These are phyloP conservation scores for Gobio gobio DNA, from an alignment of 2,113 vertebrate genomes.

Conservation along the genomic window DNA sequence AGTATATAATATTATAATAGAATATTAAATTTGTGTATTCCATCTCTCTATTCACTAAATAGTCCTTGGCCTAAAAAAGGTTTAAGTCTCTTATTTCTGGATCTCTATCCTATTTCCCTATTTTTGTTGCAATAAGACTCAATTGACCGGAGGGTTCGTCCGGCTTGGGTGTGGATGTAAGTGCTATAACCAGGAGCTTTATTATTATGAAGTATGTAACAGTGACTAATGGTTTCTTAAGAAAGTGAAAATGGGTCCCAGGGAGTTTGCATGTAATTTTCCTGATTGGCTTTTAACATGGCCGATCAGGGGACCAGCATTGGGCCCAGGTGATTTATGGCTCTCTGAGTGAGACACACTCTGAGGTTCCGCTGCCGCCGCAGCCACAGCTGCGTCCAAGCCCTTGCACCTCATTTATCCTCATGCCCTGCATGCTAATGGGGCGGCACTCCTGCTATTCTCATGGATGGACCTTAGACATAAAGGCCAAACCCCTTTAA, in stretches of 20 bases:
- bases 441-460: conserved; percentile 77
- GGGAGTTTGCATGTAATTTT: conserved; percentile 95
- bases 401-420: conserved; percentile 93
- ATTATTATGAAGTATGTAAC: conserved; percentile 77
- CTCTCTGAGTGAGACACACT: conserved; percentile 60
- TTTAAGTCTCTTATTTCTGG: not conserved
- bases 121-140: conserved; percentile 24
- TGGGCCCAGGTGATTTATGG: conserved; percentile 90
- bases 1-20: too few species aligned
- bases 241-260: conserved; percentile 85
- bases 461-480: conserved; percentile 69
- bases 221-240: conserved; percentile 84
- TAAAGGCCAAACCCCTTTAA: conserved; percentile 70
- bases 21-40: too few species aligned
- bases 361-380: conserved; percentile 80
- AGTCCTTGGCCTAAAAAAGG: too few species aligned
- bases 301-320: conserved; percentile 70
- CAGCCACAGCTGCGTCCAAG: conserved; percentile 90
- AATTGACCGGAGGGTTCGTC: conserved; percentile 4
- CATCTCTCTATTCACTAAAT: too few species aligned
- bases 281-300: conserved; percentile 99
- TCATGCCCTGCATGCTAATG: conserved; percentile 85
- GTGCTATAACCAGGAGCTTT: conserved; percentile 62
- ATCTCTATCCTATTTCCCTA: not conserved
- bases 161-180: conserved; percentile 35